Conservation (phyloP, 92 coral and sea anemone species). For the Phymanthus crucifer region DNA sequence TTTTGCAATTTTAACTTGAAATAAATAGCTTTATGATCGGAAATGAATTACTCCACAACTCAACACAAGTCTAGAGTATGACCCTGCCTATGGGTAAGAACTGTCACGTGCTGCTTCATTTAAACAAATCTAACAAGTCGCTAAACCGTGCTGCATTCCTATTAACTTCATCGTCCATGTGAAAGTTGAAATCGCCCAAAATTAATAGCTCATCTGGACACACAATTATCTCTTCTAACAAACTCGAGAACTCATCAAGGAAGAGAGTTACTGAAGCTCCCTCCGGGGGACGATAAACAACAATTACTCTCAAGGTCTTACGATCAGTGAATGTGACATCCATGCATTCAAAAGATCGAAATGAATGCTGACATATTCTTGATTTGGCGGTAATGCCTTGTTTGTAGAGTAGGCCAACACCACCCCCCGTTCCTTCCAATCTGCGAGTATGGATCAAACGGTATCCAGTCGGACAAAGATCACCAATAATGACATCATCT, state of each 20-base stretch:
- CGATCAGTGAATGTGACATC: too few species aligned
- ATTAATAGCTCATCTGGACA: constrained; percentile 34
- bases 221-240: constrained; percentile 17
- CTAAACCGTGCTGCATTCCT: constrained; percentile 18
- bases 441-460: constrained; percentile 24
- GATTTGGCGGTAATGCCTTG: constrained; percentile 3
- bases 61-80: constrained; percentile 11
- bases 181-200: constrained; percentile 32
- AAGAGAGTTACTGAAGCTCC: constrained; percentile 1
- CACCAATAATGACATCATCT: constrained; percentile 32
- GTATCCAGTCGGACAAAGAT: constrained; percentile 39
- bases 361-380: constrained; percentile 10
- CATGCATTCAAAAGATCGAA: constrained; percentile 34
- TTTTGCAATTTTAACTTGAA: constrained; percentile 20
- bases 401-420: constrained; percentile 38
- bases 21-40: constrained; percentile 16
- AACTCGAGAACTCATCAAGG: constrained; percentile 1
- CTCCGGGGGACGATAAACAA: background rate
- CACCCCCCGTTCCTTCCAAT: constrained; percentile 17
- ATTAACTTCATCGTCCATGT: constrained; percentile 28
- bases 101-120: constrained; percentile 18
- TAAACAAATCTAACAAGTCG: constrained; percentile 21
- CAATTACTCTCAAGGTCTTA: too few species aligned
- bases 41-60: background rate
- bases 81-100: constrained; percentile 15